phyloP scores from a whole-genome alignment of 2,113 vertebrate genomes.

The Antennarius striatus region DNA sequence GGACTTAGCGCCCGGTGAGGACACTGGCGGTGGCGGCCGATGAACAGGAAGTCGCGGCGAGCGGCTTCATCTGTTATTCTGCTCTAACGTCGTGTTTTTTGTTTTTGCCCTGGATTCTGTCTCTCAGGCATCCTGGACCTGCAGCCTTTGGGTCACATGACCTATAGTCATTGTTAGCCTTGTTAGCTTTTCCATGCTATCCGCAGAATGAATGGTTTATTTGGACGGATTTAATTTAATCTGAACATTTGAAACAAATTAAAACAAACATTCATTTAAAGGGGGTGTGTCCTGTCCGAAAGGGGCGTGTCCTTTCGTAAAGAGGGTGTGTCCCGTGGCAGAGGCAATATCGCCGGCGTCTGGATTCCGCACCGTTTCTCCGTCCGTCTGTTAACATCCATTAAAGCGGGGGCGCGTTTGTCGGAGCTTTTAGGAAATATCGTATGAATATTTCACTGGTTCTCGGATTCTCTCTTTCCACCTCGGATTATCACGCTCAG shows the following conservation, averaged over 20 bases:
- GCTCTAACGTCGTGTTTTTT: background rate
- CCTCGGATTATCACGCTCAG: constrained; percentile 75
- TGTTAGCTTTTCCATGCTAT: background rate
- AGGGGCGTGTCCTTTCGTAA: too few relatives aligned
- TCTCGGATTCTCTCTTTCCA: constrained; percentile 58
- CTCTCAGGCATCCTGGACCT: background rate
- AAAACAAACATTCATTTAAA: too few relatives aligned
- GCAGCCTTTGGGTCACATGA: background rate
- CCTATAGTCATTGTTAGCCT: background rate
- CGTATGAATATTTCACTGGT: constrained; percentile 67
- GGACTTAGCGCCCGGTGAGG: constrained; percentile 50
- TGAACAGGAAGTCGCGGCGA: constrained; percentile 34
- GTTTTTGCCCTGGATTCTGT: background rate
- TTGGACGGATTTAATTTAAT: too few relatives aligned
- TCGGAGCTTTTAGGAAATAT: constrained; percentile 50
- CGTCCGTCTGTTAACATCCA: constrained; percentile 69
- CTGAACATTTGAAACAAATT: too few relatives aligned
- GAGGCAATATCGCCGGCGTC: too few relatives aligned
- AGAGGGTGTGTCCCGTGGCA: too few relatives aligned
- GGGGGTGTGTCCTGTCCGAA: too few relatives aligned
- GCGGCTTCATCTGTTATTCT: constrained; percentile 2
- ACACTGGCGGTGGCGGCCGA: constrained; percentile 41
- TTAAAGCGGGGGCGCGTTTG: constrained; percentile 68
- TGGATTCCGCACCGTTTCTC: constrained; percentile 1
- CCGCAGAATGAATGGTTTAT: too few relatives aligned